Evolutionary conservation across 2,888 invertebrate species (phyloP).

Genomic region (Sarcophaga carnaria): DNA sequence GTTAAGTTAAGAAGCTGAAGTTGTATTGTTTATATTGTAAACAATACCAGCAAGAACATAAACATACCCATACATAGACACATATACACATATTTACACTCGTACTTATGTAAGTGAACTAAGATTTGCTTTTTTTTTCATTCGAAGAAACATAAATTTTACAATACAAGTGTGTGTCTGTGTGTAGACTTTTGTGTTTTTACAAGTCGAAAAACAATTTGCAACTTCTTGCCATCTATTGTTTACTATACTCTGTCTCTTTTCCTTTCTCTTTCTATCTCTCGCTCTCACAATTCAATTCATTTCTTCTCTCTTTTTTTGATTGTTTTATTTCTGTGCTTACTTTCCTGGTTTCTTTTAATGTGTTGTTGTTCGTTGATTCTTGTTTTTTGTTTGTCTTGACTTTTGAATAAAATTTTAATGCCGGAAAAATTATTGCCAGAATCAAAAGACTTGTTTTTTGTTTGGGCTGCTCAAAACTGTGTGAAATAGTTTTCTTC

Average conservation of each 20-base stretch:
- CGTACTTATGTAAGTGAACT: not conserved
- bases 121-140: not conserved
- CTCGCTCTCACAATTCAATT: too few species aligned
- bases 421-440: conserved; percentile 61
- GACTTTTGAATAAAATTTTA: conserved; percentile 13
- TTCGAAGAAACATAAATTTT: not conserved
- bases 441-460: conserved; percentile 54
- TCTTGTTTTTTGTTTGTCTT: not conserved
- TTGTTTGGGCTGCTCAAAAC: not conserved
- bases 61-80: not conserved
- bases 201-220: conserved; percentile 61
- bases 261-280: not conserved
- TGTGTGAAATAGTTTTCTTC: conserved; percentile 45
- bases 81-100: not conserved
- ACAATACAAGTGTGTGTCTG: not conserved
- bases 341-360: not conserved
- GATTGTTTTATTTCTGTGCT: not conserved
- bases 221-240: conserved; percentile 66
- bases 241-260: conserved; percentile 21
- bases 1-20: conserved; percentile 35
- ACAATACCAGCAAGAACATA: conserved; percentile 22
- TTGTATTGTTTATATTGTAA: conserved; percentile 36
- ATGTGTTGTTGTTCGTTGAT: not conserved
- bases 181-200: conserved; percentile 6
- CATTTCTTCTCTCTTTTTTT: not conserved